Base-by-base conservation (phyloP, 2,113 vertebrate genomes). In the Solenodon paradoxus region DNA sequence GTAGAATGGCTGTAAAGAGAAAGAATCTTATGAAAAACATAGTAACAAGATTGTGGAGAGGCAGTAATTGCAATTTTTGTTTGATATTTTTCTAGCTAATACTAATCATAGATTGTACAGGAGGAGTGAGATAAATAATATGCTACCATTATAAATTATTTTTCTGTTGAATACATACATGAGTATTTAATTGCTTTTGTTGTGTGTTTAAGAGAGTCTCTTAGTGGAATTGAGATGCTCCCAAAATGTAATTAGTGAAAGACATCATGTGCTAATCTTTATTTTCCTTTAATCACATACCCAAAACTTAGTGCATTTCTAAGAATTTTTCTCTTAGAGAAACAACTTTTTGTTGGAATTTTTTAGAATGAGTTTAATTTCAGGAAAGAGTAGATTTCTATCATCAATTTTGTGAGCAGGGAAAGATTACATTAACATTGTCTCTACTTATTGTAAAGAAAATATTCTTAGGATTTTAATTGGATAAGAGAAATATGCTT, bases 241-340 rank as follows among this genome's bases (percentile, higher is more conserved):
- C 45, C 91, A 16, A 92, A 90, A 38, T 87, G 24, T 59, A 85
- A 68, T 83, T 83, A 90, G 35, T 55, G 22, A 68, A 87, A 86
- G 51, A 32, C 2, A 26, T 66, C 17, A 42, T 7, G n/a, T 24
- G 6, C 30, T 30, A 77, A 3, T 88, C 24, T 24, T 87, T 83
- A 11, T 87, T 88, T 13, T 96, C n/a, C 32, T 88, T 13, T n/a
- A 79, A 26, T 88, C 49, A 32, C 11, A 49, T 20, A 75, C 53
- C 57, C 28, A 88, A 74, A 86, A 59, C 72, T 40, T 63, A 42
- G 13, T 84, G 1, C 80, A 32, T 74, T 91, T 68, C 42, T 47
- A 94, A 68, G 42, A 49, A 74, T 57, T 75, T 3, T 89, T 10
- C 42, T 53, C 9, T n/a, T 92, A 84, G 20, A 68, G 35, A 95